Conservation (phyloP, 2,888 invertebrate species). For the Dorcus parallelipipedus region DNA sequence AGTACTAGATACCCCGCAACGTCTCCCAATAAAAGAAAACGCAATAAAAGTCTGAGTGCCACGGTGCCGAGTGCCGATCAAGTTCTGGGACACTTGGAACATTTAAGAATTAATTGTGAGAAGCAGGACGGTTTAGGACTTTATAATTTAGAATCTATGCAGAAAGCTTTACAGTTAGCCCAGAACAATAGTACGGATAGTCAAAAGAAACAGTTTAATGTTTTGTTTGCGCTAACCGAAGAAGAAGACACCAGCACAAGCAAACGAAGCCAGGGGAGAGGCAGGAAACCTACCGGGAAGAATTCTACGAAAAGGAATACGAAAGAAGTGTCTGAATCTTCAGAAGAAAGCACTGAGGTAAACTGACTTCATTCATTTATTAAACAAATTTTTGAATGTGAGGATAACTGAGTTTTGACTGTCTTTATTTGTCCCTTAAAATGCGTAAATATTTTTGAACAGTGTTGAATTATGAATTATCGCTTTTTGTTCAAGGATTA, state of each 20-base stretch:
- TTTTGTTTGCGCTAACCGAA: slow-evolving; percentile 85
- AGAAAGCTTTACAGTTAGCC: slow-evolving; percentile 84
- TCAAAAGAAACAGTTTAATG: slow-evolving; percentile 86
- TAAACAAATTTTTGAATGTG: not conserved
- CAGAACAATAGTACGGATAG: slow-evolving; percentile 85
- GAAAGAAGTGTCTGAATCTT: slow-evolving; percentile 59
- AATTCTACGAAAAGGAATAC: slow-evolving; percentile 48
- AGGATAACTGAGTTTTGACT: too few relatives aligned
- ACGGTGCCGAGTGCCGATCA: slow-evolving; percentile 78
- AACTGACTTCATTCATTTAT: slow-evolving; percentile 1
- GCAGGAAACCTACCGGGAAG: slow-evolving; percentile 45
- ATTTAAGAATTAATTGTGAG: slow-evolving; percentile 74
- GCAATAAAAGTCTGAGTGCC: slow-evolving; percentile 64
- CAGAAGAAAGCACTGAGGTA: slow-evolving; percentile 79
- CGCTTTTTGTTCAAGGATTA: too few relatives aligned
- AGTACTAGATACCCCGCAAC: slow-evolving; percentile 82
- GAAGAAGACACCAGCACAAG: slow-evolving; percentile 75
- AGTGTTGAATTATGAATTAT: too few relatives aligned
- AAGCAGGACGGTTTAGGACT: slow-evolving; percentile 69
- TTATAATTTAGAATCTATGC: slow-evolving; percentile 87
- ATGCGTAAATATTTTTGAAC: slow-evolving; percentile 2
- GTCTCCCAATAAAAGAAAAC: slow-evolving; percentile 87
- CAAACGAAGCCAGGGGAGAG: slow-evolving; percentile 57
- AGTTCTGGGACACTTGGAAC: slow-evolving; percentile 89
- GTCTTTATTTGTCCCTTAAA: too few relatives aligned